Conservation (phyloP, 1,140 invertebrate species). For the Anoplophora glabripennis region DNA sequence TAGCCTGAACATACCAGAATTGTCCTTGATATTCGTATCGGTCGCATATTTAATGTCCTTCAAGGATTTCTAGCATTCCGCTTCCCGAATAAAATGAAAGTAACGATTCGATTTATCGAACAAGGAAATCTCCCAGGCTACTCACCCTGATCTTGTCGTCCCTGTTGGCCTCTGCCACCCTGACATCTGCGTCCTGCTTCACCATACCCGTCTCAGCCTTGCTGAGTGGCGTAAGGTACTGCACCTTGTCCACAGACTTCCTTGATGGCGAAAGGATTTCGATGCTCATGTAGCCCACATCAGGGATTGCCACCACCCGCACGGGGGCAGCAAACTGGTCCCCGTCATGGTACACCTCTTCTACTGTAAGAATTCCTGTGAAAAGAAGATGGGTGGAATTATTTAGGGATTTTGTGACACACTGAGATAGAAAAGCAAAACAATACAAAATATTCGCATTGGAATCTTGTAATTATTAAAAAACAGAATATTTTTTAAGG, state of each 20-base stretch:
- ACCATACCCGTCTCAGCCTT: slow-evolving; percentile 94
- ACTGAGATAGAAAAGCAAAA: no score
- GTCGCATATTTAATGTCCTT: slow-evolving; percentile 97
- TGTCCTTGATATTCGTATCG: slow-evolving; percentile 95
- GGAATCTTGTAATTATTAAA: no score
- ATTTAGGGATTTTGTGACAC: no score
- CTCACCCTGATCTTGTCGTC: slow-evolving; percentile 85
- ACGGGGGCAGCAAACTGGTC: slow-evolving; percentile 96
- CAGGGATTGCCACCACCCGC: slow-evolving; percentile 92
- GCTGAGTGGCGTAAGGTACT: slow-evolving; percentile 91
- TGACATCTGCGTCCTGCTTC: slow-evolving; percentile 93
- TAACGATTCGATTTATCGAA: neutral
- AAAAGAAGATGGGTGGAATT: slow-evolving; percentile 3
- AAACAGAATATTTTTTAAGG: no score
- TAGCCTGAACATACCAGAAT: slow-evolving; percentile 85
- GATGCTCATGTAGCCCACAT: slow-evolving; percentile 97
- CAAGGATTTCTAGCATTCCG: slow-evolving; percentile 92
- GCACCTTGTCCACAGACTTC: slow-evolving; percentile 96
- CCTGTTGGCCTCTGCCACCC: slow-evolving; percentile 94
- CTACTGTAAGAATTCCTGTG: slow-evolving; percentile 93
- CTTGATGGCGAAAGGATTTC: slow-evolving; percentile 96
- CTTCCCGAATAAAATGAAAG: slow-evolving; percentile 68
- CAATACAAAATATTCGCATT: no score
- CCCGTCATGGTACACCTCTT: slow-evolving; percentile 96
- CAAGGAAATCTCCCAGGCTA: neutral